Base-by-base conservation (phyloP, 1,140 invertebrate genomes). In the Anoplophora glabripennis region DNA sequence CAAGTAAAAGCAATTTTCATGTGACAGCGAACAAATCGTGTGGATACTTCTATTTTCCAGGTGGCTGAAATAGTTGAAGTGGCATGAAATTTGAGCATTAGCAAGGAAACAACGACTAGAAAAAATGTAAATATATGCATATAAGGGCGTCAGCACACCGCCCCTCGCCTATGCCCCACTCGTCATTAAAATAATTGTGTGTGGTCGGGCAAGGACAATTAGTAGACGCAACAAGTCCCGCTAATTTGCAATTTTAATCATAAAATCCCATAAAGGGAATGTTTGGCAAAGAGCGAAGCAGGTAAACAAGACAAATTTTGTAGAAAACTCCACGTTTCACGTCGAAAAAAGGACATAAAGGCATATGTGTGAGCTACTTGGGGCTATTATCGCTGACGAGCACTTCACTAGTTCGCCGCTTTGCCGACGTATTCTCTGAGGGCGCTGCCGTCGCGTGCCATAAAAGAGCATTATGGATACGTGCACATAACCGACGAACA, bases 221-320 rank as follows among this genome's bases (percentile, higher is more conserved):
- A 54, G 52, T 14, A 54, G 44, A 40, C 28, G 52, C 52, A 54
- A 54, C 52, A 54, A 54, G 52, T 54, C 28, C n/a, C 35, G 33
- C 52, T 58, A 49, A 49, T 58, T 34, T 51, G 38, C 45, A 52
- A 58, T 44, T 58, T 49, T 58, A 58, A 51, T 58, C 48, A 54
- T 53, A 38, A 10, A 59, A 59, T 53, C 53, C 57, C 44, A 53
- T 51, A 40, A 44, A 41, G 40, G 38, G 47, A 35, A 59, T 59
- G 44, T 59, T 59, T 59, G 35, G n/a, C 57, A 53, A 59, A 59
- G 38, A 59, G 48, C 48, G n/a, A 42, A 35, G 49, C 57, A 55
- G 53, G 68, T 66, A 69, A 70, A 71, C 69, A 68, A 68, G 66
- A 70, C 68, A 67, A 71, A 71, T 71, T 71, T 71, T 70, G 67